phyloP scores from a whole-genome alignment of 64 coral and sea anemone genomes.

The Pachyseris speciosa region DNA sequence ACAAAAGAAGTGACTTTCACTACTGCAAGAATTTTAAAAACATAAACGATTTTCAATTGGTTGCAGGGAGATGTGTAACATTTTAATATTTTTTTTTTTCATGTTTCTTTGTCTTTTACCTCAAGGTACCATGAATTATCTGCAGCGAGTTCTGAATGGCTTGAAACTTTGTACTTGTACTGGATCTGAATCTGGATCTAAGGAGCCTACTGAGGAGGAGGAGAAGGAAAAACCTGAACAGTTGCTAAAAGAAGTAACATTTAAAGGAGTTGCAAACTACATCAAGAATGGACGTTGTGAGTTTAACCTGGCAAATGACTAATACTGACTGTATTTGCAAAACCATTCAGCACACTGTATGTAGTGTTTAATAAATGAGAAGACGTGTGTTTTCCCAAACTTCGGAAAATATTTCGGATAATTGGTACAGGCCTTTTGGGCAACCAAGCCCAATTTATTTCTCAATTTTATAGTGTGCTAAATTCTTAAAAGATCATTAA shows the following conservation, averaged over 20 bases:
- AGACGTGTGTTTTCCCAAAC: too few relatives aligned
- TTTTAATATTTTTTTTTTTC: background rate
- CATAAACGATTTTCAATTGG: too few relatives aligned
- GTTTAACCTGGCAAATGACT: too few relatives aligned
- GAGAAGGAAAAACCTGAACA: conserved; percentile 86
- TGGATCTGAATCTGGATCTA: background rate
- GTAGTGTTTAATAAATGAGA: too few relatives aligned
- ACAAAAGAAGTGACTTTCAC: background rate
- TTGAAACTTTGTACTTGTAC: background rate
- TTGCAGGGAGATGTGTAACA: background rate
- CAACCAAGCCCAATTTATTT: too few relatives aligned
- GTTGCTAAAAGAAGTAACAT: conserved; percentile 84
- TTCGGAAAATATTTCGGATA: too few relatives aligned
- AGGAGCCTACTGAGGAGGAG: background rate
- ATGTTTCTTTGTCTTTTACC: background rate
- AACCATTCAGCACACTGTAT: too few relatives aligned
- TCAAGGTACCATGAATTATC: conserved; percentile 1
- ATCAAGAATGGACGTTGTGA: conserved; percentile 90
- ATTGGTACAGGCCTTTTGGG: too few relatives aligned
- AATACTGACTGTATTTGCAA: too few relatives aligned
- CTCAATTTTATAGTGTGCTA: too few relatives aligned
- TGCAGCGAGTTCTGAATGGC: conserved; percentile 59
- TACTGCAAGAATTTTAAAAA: too few relatives aligned
- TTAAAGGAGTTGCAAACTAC: conserved; percentile 93
- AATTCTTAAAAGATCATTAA: too few relatives aligned